These are phyloP conservation scores for Trogon surrucura DNA, from an alignment of 2,113 vertebrate genomes.

Conservation along the genomic window DNA sequence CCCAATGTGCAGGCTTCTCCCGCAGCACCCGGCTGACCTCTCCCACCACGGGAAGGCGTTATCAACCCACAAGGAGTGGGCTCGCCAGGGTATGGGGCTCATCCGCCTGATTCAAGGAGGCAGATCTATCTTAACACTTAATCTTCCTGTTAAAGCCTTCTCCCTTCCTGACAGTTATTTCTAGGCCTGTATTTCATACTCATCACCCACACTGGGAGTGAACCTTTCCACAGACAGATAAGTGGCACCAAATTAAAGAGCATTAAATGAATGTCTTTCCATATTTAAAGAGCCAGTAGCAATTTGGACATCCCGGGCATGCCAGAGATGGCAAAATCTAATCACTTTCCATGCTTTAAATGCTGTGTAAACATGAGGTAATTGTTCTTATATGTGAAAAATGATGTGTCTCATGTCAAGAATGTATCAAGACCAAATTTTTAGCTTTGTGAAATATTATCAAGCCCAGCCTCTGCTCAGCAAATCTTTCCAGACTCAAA, in stretches of 20 bases:
- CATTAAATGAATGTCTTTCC: conserved; percentile 57
- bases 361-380: conserved; percentile 72
- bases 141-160: conserved; percentile 60
- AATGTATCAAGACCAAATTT: conserved; percentile 73
- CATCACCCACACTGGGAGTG: conserved; percentile 65
- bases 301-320: conserved; percentile 35
- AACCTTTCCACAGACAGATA: conserved; percentile 70
- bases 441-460: conserved; percentile 68
- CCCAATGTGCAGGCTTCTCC: background rate
- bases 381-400: conserved; percentile 73
- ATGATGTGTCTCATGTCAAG: conserved; percentile 67
- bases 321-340: conserved; percentile 65
- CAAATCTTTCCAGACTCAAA: conserved; percentile 65
- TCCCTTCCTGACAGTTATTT: conserved; percentile 63
- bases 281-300: conserved; percentile 67
- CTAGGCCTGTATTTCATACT: conserved; percentile 69
- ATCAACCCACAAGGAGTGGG: conserved; percentile 39
- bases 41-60: background rate
- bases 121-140: conserved; percentile 54
- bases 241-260: conserved; percentile 74
- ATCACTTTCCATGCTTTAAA: conserved; percentile 69
- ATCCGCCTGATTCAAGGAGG: conserved; percentile 52
- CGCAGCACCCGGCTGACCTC: background rate
- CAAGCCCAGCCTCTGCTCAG: conserved; percentile 33
- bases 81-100: conserved; percentile 26